Percentiles rank a stretch among this genome's conserved stretches.
phyloP scores from a whole-genome alignment of 2,888 invertebrate genomes.

The Diarsia brunnea region DNA sequence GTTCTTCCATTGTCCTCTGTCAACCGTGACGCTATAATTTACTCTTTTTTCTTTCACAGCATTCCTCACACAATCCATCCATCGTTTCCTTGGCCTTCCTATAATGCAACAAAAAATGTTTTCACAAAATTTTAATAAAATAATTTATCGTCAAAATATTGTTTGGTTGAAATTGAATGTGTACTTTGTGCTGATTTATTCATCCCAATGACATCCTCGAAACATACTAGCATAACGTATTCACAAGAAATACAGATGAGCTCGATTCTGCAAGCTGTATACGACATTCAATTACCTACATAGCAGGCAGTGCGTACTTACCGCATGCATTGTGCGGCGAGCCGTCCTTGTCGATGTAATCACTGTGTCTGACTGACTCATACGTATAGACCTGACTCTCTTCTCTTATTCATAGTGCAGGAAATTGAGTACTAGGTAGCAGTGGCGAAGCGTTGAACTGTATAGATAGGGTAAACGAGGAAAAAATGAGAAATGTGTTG shows the following conservation, averaged over 20 bases:
- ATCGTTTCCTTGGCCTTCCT: no score
- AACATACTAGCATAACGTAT: not conserved
- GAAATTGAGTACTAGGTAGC: conserved; percentile 2
- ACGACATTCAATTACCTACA: conserved; percentile 75
- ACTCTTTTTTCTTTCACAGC: no score
- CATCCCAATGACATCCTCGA: not conserved
- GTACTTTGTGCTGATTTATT: no score
- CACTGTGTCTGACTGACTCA: conserved; percentile 6
- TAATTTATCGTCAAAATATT: not conserved
- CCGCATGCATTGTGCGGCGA: conserved; percentile 59
- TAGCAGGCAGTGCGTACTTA: conserved; percentile 48
- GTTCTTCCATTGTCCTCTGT: no score
- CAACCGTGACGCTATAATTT: no score
- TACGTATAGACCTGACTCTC: not conserved
- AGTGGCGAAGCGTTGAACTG: not conserved
- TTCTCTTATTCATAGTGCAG: conserved; percentile 21
- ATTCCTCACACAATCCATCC: no score
- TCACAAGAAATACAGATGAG: not conserved
- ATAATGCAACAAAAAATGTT: no score
- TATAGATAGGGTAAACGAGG: not conserved
- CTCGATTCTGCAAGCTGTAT: conserved; percentile 47
- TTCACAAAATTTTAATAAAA: no score
- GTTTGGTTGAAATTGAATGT: not conserved
- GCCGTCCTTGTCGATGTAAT: conserved; percentile 31
- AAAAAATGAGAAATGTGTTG: not conserved